Percentiles rank a stretch among this genome's conserved stretches.
These are phyloP conservation scores for Poeciliopsis paucimaculata DNA, from an alignment of 2,797 vertebrate species.

Conservation along the genomic window DNA sequence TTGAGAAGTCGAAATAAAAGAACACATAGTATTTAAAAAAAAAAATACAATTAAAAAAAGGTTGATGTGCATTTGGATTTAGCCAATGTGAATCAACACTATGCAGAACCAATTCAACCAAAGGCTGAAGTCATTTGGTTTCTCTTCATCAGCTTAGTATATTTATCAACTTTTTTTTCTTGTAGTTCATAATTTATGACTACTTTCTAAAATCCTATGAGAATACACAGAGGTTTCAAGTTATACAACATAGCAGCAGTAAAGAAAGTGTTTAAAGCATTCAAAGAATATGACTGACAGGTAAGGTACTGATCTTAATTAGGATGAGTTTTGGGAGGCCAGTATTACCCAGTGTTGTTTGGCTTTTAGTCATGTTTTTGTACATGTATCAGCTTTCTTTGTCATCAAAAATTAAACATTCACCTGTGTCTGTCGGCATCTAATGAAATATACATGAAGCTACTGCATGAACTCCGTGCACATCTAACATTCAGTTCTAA, in stretches of 20 bases:
- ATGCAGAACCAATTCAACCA: neutral
- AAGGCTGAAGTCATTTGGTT: neutral
- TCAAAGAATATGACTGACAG: neutral
- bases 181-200: neutral
- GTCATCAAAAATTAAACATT: slow-evolving; percentile 79
- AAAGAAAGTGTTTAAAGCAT: neutral
- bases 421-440: slow-evolving; percentile 51
- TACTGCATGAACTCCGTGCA: slow-evolving; percentile 50
- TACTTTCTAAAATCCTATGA: neutral
- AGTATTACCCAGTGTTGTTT: neutral
- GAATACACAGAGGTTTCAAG: neutral
- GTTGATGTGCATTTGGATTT: neutral
- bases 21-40: neutral
- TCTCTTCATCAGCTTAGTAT: neutral
- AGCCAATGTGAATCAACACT: neutral
- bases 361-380: slow-evolving; percentile 23
- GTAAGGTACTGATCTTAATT: neutral
- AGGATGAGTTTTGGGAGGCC: neutral
- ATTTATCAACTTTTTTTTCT: neutral
- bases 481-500: slow-evolving; percentile 28
- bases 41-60: neutral
- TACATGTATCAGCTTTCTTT: slow-evolving; percentile 61
- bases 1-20: neutral
- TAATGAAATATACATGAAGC: slow-evolving; percentile 77
- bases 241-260: neutral